Evolutionary conservation across 1,140 invertebrate species (phyloP), one percentile per base, ranked within the genome.

Genomic region (Drosophila chauvacae): DNA sequence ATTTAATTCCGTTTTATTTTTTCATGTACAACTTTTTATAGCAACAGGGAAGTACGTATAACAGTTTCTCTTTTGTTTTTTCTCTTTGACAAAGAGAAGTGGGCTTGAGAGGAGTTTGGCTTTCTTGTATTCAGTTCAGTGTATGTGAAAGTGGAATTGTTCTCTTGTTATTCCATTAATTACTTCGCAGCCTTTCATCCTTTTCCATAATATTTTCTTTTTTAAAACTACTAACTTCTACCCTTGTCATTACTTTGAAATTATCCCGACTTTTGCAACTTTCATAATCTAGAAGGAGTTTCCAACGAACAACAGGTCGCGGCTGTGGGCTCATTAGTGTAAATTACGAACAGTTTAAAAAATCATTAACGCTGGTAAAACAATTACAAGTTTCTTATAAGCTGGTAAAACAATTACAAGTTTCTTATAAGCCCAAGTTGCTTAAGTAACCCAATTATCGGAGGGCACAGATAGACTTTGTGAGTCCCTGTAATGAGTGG

Each of bases 331-430:
- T 83, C 28, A 78, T 87, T 87, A 80, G 30, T 53, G 64, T 59
- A 55, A 77, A 80, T 88, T 78, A 84, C 71, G 44, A 88, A 71
- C 69, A 83, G 69, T 88, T 88, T 78, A 78, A 78, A 65, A 77
- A 87, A 53, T 75, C 51, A 70, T 88, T 72, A 80, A 28, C 41
- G 9, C 30, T 28, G 44, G 23, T n/a, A 39, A 39, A 26, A 56
- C 26, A 51, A 42, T 66, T 18, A 20, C 20, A 56, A 41, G n/a
- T 28, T 51, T 16, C 13, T 37, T 23, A 23, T 14, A 51, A 33
- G 18, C 11, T 28, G 44, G 23, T n/a, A 39, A 39, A 26, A 56
- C 26, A 51, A 42, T 66, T 18, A 20, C 20, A 56, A 41, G n/a
- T 28, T 51, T 16, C 13, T 37, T 23, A 23, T 14, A 51, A 33